Evolutionary conservation across 1,140 invertebrate species (phyloP).

Genomic region (Eumeta japonica): DNA sequence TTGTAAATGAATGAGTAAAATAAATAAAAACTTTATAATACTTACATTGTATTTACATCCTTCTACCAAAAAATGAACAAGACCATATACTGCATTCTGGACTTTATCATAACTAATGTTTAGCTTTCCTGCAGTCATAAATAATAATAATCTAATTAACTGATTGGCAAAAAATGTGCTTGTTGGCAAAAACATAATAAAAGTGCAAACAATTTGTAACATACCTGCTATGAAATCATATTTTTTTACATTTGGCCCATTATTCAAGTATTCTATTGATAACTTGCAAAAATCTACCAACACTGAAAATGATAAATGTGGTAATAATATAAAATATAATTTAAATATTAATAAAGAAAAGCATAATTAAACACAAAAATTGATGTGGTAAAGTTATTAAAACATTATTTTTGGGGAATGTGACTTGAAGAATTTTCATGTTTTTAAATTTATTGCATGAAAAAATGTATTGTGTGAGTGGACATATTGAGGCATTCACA

Average conservation of each 20-base stretch:
- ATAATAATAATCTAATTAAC: too few relatives aligned
- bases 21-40: conserved; percentile 10
- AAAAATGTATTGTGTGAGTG: too few relatives aligned
- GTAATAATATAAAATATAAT: not conserved
- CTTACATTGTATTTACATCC: conserved; percentile 47
- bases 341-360: too few relatives aligned
- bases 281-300: conserved; percentile 67
- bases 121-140: too few relatives aligned
- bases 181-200: conserved; percentile 31
- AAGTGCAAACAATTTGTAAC: conserved; percentile 1
- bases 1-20: conserved; percentile 1
- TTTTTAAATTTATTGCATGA: too few relatives aligned
- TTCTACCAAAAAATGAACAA: conserved; percentile 42
- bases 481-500: too few relatives aligned
- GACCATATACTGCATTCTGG: conserved; percentile 40
- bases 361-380: not conserved
- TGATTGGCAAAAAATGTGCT: conserved; percentile 24
- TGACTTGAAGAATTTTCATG: too few relatives aligned
- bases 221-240: conserved; percentile 59
- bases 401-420: too few relatives aligned
- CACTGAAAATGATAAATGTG: conserved; percentile 45
- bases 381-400: not conserved
- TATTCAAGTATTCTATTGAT: conserved; percentile 61
- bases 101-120: too few relatives aligned
- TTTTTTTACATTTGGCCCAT: conserved; percentile 62